Base-by-base conservation (phyloP, 2,113 vertebrate genomes). In the Poeciliopsis turrubarensis region DNA sequence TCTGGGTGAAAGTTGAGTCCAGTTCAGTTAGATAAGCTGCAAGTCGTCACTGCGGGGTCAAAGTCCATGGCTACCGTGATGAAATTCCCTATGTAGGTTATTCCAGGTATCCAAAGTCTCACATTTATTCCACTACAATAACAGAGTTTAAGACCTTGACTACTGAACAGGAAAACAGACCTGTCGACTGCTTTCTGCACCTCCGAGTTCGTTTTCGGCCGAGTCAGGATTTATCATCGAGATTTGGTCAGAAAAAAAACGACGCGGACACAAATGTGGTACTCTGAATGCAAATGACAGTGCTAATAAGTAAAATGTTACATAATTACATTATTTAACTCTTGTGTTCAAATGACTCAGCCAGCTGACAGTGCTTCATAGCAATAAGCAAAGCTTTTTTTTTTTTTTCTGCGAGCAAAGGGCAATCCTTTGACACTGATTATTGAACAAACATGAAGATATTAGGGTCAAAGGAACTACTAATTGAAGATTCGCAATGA, bases 1-100 rank as follows among this genome's bases (percentile, higher is more conserved):
- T 90, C 29, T 92, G 65, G 91, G 92, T 88, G 85, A 94, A 92
- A 93, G 93, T 87, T 91, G 81, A 92, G 57, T 13, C n/a, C 62
- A 60, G 8, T 61, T 75, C 11, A 25, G 51, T 91, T 91, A 87
- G 77, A 64, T 90, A 94, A 92, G 70, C 30, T 60, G 30, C 0
- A 5, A 83, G 65, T 85, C 41, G 47, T 89, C 89, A 89, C 10
- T 79, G 14, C 3, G 39, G 75, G 91, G 29, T 72, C 88, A 91
- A 75, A 89, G 92, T 92, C 87, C 93, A 92, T 79, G 71, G 86
- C 75, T 78, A n/a, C 72, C 6, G 0, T 84, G 80, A 83, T 77
- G 88, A 87, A 88, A 87, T 77, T 30, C 27, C 15, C 22, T 34
- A 86, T 85, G 65, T 79, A 86, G 84, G 85, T 85, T 88, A 87